Evolutionary conservation across 2,888 invertebrate species (phyloP).

Genomic region (Megaustenia siamemsis): DNA sequence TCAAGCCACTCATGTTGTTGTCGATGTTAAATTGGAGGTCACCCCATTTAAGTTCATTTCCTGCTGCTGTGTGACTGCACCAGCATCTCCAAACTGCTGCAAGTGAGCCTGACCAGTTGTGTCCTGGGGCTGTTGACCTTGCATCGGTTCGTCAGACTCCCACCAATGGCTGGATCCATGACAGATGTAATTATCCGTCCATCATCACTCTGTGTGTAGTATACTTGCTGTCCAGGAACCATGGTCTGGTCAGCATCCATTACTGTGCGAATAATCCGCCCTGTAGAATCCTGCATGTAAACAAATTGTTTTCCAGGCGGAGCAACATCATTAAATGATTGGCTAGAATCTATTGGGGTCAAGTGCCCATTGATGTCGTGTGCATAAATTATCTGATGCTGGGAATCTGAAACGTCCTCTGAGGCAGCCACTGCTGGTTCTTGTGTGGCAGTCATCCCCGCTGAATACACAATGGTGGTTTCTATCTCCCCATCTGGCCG

Average conservation of each 20-base stretch:
- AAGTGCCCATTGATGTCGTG: constrained; percentile 53
- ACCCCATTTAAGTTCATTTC: not conserved
- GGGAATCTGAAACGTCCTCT: constrained; percentile 10
- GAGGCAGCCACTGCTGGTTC: not conserved
- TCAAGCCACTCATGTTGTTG: constrained; percentile 53
- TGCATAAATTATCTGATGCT: constrained; percentile 52
- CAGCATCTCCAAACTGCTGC: not conserved
- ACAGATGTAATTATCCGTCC: constrained; percentile 54
- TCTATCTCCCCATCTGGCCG: constrained; percentile 49
- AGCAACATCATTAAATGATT: constrained; percentile 50
- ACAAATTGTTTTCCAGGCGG: constrained; percentile 54
- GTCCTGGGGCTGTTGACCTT: constrained; percentile 25
- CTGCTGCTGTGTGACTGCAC: constrained; percentile 1
- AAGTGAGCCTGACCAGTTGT: constrained; percentile 21
- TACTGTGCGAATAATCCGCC: constrained; percentile 51
- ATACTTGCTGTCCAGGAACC: constrained; percentile 55
- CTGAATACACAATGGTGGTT: constrained; percentile 49
- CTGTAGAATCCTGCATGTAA: constrained; percentile 54
- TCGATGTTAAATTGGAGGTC: constrained; percentile 38
- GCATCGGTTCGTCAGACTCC: constrained; percentile 30
- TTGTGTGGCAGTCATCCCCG: not conserved
- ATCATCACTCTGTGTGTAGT: constrained; percentile 55
- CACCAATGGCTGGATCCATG: constrained; percentile 51
- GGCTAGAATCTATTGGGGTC: constrained; percentile 53
- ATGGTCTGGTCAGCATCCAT: constrained; percentile 55